A percentile compares a stretch with the other conserved stretches of the same genome.
These are phyloP conservation scores for Carduelis carduelis DNA, from an alignment of 2,797 vertebrate genomes.

Conservation along the genomic window DNA sequence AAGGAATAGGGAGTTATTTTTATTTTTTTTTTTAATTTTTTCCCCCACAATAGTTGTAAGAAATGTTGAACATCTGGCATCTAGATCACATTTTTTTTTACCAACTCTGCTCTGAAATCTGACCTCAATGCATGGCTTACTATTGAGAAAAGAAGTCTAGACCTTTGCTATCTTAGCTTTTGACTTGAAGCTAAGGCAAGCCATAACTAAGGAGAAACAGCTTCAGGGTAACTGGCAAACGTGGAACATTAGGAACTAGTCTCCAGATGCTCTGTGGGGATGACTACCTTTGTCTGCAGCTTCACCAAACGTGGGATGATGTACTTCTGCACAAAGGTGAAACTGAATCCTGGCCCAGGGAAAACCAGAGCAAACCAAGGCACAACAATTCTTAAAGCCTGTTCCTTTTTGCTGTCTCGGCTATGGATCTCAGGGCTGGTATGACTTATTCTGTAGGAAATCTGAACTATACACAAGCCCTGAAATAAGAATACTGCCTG, in stretches of 20 bases:
- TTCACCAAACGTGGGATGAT: not conserved
- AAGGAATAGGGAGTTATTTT: not conserved
- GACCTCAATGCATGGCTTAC: slow-evolving; percentile 15
- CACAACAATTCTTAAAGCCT: not conserved
- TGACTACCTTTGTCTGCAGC: not conserved
- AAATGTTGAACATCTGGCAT: slow-evolving; percentile 36
- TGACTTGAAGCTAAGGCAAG: slow-evolving; percentile 13
- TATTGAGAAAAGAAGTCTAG: slow-evolving; percentile 27
- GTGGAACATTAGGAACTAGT: not conserved
- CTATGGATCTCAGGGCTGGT: not conserved
- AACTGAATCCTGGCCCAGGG: not conserved
- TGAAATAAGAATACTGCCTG: not conserved
- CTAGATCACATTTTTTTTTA: not conserved
- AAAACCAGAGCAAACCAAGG: not conserved
- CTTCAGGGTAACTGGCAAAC: not conserved
- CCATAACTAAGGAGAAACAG: slow-evolving; percentile 53
- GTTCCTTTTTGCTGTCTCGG: not conserved
- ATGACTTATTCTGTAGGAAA: not conserved
- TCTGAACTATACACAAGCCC: not conserved
- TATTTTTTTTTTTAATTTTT: not conserved
- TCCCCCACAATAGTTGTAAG: not conserved
- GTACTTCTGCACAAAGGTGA: not conserved
- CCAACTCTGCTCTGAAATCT: slow-evolving; percentile 9
- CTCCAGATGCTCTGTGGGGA: not conserved
- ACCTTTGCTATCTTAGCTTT: slow-evolving; percentile 17